Base-by-base conservation (phyloP, 2,888 invertebrate species). In the Muschampia plurimacula region DNA sequence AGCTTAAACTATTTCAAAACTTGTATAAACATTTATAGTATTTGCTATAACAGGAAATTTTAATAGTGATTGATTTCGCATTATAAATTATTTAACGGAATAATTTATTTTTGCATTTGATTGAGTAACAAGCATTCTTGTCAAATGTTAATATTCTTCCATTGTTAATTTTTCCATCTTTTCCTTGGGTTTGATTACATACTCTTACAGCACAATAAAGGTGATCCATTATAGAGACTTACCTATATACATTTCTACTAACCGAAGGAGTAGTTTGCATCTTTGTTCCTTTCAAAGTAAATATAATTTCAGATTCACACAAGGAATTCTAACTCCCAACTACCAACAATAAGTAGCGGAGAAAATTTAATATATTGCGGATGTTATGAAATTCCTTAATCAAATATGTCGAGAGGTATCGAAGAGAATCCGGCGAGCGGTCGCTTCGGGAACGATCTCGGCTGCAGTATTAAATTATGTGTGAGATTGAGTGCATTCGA, bases 401-500 rank as follows among this genome's bases (percentile, higher is more conserved):
- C 55, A 52, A 64, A 64, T 69, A 57, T 62, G 41, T 55, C 12
- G 32, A 12, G 2, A 28, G 41, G 63, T 49, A 69, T 63, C 41
- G 69, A 52, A 36, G 69, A 69, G 69, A 62, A 69, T 52, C 68
- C 52, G 69, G 39, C 67, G 67, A 28, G 66, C 65, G 66, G 49
- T 57, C 10, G 59, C 44, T 72, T 74, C 71, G 66, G 67, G 64
- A 76, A 77, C 84, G 87, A 84, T 83, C 83, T 84, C 82, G 85
- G 84, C 84, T 91, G 89, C 92, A 93, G 93, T 93, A 93, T 93
- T 93, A 93, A 84, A 81, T 81, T 79, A 79, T 83, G 86, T 89
- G 87, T 86, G 86, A 82, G 83, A 83, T 86, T 88, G 87, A 85
- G 83, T 87, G 89, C 85, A 85, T 87, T 86, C 86, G 85, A 83